Percentiles rank a stretch among this genome's conserved stretches.
phyloP scores from a whole-genome alignment of 1,140 invertebrate genomes.

The Belonocnema kinseyi region DNA sequence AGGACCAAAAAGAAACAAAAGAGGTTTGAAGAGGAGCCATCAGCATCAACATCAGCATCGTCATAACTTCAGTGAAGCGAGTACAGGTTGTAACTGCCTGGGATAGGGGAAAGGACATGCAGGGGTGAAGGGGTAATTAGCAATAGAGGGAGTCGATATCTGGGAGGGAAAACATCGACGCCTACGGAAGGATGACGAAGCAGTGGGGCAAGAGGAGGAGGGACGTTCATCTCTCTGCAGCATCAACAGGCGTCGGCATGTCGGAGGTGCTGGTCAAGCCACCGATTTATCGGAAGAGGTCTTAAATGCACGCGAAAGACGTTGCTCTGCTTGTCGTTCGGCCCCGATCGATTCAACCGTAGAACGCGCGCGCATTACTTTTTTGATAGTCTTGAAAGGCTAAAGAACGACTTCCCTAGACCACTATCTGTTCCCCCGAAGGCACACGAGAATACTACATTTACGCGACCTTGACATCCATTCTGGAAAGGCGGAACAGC shows the following conservation, averaged over 20 bases:
- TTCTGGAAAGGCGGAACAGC: neutral
- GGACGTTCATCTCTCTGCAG: conserved; percentile 1
- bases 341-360: conserved; percentile 6
- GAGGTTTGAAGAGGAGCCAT: conserved; percentile 1
- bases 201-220: neutral
- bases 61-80: neutral
- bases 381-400: neutral
- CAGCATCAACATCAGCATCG: conserved; percentile 12
- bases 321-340: conserved; percentile 8
- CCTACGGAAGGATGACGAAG: conserved; percentile 26
- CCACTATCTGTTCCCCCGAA: neutral
- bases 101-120: neutral
- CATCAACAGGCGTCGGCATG: conserved; percentile 28
- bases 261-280: conserved; percentile 27
- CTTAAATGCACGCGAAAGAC: conserved; percentile 16
- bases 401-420: conserved; percentile 17
- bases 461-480: conserved; percentile 17
- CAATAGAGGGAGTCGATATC: conserved; percentile 21
- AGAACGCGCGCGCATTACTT: conserved; percentile 19
- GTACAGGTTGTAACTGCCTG: conserved; percentile 18
- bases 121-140: conserved; percentile 1
- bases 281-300: conserved; percentile 24
- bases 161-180: neutral
- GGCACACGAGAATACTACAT: conserved; percentile 4
- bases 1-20: neutral